Base-by-base conservation (phyloP, 2,888 invertebrate species). In the Caenorhabditis japonica region DNA sequence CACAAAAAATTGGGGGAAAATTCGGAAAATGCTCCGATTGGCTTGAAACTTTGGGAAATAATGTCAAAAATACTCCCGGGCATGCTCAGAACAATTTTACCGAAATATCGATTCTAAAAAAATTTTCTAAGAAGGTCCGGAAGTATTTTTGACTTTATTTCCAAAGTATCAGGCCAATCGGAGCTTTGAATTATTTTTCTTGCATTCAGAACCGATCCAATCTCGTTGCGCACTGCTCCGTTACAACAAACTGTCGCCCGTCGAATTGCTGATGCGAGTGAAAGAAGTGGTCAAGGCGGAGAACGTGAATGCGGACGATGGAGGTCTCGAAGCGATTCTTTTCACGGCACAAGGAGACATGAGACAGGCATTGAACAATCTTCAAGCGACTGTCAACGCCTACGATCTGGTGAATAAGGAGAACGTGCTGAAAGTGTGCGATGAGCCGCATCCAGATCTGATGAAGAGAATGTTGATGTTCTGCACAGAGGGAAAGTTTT, bases 321-420 rank as follows among this genome's bases (percentile, higher is more conserved):
- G 96, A 87, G 99, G 99, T 0, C 89, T 97, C 52, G 94, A 94
- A 89, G 97, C 97, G 0, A 92, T 99, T 76, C 93, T 97, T 27
- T 99, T 97, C 89, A 97, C 97, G 0, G 94, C 99, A 0, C 97
- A 99, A 89, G 99, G 99, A 0, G 99, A 99, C 89, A 93, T 99
- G 93, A 91, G 99, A 83, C 95, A 99, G 87, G 90, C 89, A 2
- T 34, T 68, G 30, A 64, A 76, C 21, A 79, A 71, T 41, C 47
- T 60, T 4, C 62, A 99, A 89, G 94, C 95, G 0, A 95, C 95
- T 0, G 92, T 92, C 52, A 94, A 95, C 88, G 95, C 94, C 8
- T 97, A 95, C 89, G 93, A 92, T 0, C 92, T 92, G 85, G 93
- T 99, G n/a, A 94, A 92, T 79, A 92, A 93, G 52, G 93, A 93